A percentile compares a stretch with the other conserved stretches of the same genome.
These are phyloP conservation scores for Apeira syringaria DNA, from an alignment of 2,888 invertebrate species.

Conservation along the genomic window DNA sequence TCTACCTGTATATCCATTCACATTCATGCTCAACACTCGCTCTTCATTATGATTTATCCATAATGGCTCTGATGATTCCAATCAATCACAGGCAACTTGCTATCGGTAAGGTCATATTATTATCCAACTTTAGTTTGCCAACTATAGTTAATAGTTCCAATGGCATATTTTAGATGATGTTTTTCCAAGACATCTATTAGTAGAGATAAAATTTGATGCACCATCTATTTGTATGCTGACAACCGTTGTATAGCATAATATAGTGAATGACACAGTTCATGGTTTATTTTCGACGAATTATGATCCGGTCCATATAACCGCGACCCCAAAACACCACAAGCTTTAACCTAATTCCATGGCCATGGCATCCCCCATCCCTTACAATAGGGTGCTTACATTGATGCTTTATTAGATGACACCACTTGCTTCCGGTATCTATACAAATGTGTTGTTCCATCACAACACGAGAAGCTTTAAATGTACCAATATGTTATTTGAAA, in stretches of 20 bases:
- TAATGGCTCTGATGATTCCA: no score
- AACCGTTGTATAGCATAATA: no score
- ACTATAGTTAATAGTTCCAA: no score
- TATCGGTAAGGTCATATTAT: no score
- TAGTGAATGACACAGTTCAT: conserved; percentile 45
- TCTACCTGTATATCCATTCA: no score
- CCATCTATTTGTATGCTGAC: neutral
- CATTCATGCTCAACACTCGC: no score
- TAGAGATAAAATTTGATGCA: neutral
- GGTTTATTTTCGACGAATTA: conserved; percentile 60
- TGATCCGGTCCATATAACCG: conserved; percentile 56
- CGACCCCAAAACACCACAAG: conserved; percentile 64
- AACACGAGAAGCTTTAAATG: neutral
- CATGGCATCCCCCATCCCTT: conserved; percentile 42
- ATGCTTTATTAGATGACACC: conserved; percentile 55
- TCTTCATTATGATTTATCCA: no score
- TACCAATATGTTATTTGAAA: neutral
- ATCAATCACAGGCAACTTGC: no score
- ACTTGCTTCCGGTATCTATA: conserved; percentile 7
- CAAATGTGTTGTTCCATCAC: neutral
- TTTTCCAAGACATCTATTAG: no score
- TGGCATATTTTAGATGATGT: no score
- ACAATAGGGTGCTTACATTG: conserved; percentile 56
- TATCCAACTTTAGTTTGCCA: no score
- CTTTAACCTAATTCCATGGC: conserved; percentile 66